Conservation (phyloP, 2,797 vertebrate genomes). For the Arnoldichthys spilopterus region DNA sequence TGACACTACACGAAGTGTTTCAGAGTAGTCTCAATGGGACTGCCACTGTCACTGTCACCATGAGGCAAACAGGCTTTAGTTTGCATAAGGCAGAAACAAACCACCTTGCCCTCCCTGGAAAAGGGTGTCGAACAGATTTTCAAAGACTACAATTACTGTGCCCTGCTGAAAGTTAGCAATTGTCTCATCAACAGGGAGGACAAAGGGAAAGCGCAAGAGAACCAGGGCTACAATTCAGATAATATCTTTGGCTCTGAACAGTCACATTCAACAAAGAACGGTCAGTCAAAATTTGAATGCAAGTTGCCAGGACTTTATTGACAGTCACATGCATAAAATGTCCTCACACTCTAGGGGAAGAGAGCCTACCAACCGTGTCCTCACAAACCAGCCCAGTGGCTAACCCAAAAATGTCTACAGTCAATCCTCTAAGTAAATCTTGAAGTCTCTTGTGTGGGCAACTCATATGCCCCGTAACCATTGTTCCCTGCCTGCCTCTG, state of each 20-base stretch:
- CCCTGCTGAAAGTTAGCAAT: slow-evolving; percentile 47
- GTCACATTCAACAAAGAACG: slow-evolving; percentile 19
- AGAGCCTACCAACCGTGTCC: background rate
- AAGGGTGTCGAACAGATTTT: slow-evolving; percentile 36
- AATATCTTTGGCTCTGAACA: slow-evolving; percentile 25
- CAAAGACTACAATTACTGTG: slow-evolving; percentile 54
- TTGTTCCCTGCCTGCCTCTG: slow-evolving; percentile 38
- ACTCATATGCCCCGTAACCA: slow-evolving; percentile 26
- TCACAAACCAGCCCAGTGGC: background rate
- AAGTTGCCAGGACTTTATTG: slow-evolving; percentile 2
- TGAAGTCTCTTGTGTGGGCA: background rate
- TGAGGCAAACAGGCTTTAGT: slow-evolving; percentile 46
- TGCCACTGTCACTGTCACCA: slow-evolving; percentile 33
- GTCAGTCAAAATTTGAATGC: slow-evolving; percentile 7
- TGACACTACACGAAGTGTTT: slow-evolving; percentile 43
- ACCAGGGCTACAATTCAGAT: slow-evolving; percentile 26
- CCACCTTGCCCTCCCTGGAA: slow-evolving; percentile 46
- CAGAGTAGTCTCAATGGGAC: slow-evolving; percentile 31
- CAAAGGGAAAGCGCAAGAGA: slow-evolving; percentile 15
- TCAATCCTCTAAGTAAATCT: slow-evolving; percentile 20
- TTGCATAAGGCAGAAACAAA: slow-evolving; percentile 42
- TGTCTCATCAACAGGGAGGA: slow-evolving; percentile 46
- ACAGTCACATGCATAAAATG: background rate
- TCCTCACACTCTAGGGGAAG: background rate
- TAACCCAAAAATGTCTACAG: slow-evolving; percentile 21